Evolutionary conservation across 1,140 invertebrate species (phyloP).

Genomic region (Pissodes strobi): DNA sequence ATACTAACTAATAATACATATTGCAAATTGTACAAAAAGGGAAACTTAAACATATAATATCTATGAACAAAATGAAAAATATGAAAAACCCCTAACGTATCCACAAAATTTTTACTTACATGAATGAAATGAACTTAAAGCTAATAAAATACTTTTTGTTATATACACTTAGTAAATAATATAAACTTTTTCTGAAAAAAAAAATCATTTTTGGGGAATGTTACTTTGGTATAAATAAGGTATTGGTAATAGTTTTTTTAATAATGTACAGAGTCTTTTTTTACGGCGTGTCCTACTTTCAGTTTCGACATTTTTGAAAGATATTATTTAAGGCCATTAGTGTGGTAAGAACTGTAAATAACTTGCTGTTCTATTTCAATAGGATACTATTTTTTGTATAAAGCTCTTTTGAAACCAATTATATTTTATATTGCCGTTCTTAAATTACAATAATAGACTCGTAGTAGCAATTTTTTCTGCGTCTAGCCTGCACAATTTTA

Average conservation of each 20-base stretch:
- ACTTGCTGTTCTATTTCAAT: too few species aligned
- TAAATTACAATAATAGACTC: too few species aligned
- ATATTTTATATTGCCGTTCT: too few species aligned
- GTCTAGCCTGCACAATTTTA: too few species aligned
- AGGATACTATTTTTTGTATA: too few species aligned
- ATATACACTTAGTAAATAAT: conserved; percentile 53
- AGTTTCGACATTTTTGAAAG: neutral
- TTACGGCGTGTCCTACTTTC: conserved; percentile 6
- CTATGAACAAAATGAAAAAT: conserved; percentile 24
- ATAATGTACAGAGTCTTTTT: conserved; percentile 42
- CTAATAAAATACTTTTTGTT: conserved; percentile 49
- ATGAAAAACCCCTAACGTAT: conserved; percentile 17
- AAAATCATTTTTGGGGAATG: conserved; percentile 57
- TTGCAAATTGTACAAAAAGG: conserved; percentile 26
- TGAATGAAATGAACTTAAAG: conserved; percentile 36
- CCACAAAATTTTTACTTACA: conserved; percentile 16
- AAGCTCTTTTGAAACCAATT: too few species aligned
- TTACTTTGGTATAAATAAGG: conserved; percentile 60
- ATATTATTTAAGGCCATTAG: too few species aligned
- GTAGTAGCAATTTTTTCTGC: too few species aligned
- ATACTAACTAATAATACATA: conserved; percentile 25
- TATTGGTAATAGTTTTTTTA: conserved; percentile 53
- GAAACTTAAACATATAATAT: conserved; percentile 20
- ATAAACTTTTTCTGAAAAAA: conserved; percentile 44
- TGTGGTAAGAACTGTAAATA: too few species aligned